Conservation (phyloP, 2,113 vertebrate species). For the Callithrix jacchus region DNA sequence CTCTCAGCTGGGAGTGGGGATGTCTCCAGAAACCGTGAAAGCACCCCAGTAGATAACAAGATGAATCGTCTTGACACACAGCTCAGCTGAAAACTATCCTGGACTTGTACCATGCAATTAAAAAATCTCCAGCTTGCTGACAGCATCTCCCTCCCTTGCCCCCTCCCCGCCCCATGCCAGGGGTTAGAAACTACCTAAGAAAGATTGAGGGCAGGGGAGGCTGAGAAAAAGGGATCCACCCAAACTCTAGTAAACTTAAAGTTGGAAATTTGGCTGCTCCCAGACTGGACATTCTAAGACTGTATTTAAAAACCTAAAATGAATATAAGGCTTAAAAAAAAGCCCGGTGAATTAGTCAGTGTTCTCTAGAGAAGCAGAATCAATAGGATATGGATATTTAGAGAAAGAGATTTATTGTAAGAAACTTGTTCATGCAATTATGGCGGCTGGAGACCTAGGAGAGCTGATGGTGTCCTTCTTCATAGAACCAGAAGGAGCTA, state of each 20-base stretch:
- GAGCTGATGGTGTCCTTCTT: too few relatives aligned
- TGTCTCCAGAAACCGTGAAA: background rate
- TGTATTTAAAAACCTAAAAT: background rate
- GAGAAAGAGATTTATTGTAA: too few relatives aligned
- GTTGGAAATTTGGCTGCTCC: background rate
- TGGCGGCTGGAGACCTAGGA: too few relatives aligned
- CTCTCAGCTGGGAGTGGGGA: background rate
- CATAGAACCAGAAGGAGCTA: too few relatives aligned
- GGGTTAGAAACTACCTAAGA: background rate
- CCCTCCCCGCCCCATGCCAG: accelerated
- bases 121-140: background rate
- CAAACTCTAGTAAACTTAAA: background rate
- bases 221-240: background rate
- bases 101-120: background rate
- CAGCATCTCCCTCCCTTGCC: too few relatives aligned
- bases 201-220: background rate
- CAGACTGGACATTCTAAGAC: background rate
- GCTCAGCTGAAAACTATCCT: background rate
- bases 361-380: background rate
- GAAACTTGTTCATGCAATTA: too few relatives aligned
- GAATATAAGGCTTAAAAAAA: background rate
- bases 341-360: background rate
- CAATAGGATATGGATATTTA: background rate
- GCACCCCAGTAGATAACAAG: background rate
- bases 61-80: background rate